These are phyloP conservation scores for Lagopus muta DNA, from an alignment of 2,113 vertebrate genomes.

Conservation along the genomic window DNA sequence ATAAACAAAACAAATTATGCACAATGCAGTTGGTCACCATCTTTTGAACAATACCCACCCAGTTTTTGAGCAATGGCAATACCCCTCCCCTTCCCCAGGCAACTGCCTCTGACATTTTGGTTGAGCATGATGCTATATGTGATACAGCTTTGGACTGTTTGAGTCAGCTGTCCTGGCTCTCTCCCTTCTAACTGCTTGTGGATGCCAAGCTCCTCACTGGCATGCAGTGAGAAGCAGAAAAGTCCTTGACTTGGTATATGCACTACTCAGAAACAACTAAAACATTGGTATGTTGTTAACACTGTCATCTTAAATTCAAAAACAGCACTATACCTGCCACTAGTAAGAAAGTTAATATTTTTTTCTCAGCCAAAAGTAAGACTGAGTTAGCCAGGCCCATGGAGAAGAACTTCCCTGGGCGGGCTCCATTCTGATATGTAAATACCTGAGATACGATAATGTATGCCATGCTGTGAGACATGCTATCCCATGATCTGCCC, in stretches of 20 bases:
- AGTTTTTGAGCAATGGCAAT: neutral
- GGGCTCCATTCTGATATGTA: rapidly evolving
- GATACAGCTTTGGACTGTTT: neutral
- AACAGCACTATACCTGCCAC: neutral
- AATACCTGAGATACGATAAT: neutral
- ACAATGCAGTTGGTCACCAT: neutral
- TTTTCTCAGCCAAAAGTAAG: neutral
- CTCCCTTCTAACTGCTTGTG: neutral
- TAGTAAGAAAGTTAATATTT: neutral
- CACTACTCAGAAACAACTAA: neutral
- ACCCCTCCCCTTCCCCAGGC: neutral
- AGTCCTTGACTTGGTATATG: neutral
- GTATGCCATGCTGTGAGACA: too few species aligned
- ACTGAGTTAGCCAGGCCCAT: neutral
- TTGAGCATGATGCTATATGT: neutral
- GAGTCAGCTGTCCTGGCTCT: neutral
- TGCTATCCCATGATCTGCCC: neutral
- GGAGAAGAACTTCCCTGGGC: neutral
- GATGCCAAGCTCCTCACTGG: neutral
- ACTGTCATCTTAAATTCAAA: neutral
- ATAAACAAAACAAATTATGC: neutral
- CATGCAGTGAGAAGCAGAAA: neutral
- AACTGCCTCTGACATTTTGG: neutral
- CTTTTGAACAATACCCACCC: neutral
- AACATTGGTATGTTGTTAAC: neutral